phyloP scores from a whole-genome alignment of 2,797 vertebrate species.

The Centroberyx gerrardi region DNA sequence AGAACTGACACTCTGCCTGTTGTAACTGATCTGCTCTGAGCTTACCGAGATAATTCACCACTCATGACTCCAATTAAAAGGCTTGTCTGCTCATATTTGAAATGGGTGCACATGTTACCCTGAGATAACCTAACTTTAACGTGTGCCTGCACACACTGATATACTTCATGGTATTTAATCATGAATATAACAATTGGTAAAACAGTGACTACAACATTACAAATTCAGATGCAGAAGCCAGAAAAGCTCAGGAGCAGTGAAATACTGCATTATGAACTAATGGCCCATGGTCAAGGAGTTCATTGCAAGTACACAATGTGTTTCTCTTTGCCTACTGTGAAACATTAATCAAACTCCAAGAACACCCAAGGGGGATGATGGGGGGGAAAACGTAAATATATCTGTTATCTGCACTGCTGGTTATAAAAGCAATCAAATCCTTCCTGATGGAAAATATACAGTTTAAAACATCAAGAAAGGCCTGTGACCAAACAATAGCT shows the following conservation, averaged over 20 bases:
- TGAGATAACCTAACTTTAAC: not conserved
- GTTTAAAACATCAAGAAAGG: conserved; percentile 4
- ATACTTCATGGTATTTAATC: conserved; percentile 20
- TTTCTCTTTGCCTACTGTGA: conserved; percentile 44
- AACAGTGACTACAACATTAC: conserved; percentile 35
- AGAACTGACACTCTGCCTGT: not conserved
- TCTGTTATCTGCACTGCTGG: not conserved
- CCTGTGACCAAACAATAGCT: not conserved
- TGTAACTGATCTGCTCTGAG: not conserved
- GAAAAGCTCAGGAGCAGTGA: conserved; percentile 14
- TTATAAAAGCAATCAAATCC: conserved; percentile 8
- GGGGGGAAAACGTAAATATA: not conserved
- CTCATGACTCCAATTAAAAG: conserved; percentile 28
- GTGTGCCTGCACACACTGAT: not conserved
- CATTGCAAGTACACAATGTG: conserved; percentile 17
- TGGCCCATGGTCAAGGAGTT: conserved; percentile 40
- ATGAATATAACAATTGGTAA: not conserved
- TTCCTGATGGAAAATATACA: not conserved
- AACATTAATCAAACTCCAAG: conserved; percentile 66
- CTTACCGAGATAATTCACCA: conserved; percentile 21
- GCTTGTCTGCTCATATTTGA: conserved; percentile 25
- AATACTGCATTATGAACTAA: conserved; percentile 56
- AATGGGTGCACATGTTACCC: conserved; percentile 9
- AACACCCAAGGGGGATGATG: conserved; percentile 10
- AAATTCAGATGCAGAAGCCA: not conserved